phyloP scores from a whole-genome alignment of 2,797 vertebrate species.

The Mionectes olivaceus region DNA sequence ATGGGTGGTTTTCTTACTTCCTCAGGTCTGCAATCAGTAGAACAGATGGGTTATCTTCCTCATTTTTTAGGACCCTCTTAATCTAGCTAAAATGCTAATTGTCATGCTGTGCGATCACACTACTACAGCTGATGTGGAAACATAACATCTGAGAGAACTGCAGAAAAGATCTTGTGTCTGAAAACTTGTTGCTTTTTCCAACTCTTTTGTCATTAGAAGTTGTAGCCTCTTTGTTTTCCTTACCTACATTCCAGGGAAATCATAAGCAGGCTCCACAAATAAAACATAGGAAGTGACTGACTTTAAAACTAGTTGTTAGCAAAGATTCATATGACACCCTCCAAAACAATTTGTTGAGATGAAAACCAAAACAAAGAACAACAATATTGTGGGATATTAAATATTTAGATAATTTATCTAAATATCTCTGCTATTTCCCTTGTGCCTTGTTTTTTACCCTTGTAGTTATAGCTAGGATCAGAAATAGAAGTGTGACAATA shows the following conservation, averaged over 20 bases:
- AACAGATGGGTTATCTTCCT: background rate
- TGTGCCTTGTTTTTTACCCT: background rate
- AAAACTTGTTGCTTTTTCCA: background rate
- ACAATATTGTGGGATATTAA: background rate
- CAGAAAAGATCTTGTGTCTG: background rate
- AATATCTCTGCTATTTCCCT: background rate
- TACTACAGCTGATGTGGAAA: background rate
- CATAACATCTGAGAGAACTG: background rate
- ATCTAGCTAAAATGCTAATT: background rate
- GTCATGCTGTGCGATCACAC: background rate
- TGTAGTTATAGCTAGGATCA: background rate
- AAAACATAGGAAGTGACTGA: background rate
- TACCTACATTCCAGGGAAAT: background rate
- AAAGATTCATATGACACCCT: background rate
- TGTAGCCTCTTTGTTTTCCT: background rate
- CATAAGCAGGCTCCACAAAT: background rate
- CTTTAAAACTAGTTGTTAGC: background rate
- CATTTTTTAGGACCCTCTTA: background rate
- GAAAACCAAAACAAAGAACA: background rate
- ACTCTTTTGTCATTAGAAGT: background rate
- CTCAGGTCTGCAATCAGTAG: background rate
- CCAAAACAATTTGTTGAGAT: background rate
- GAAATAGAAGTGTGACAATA: conserved; percentile 1
- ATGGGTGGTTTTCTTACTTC: background rate
- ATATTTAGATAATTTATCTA: conserved; percentile 2